Base-by-base conservation (phyloP, 2,888 invertebrate genomes). In the Ornithoptera alexandrae region DNA sequence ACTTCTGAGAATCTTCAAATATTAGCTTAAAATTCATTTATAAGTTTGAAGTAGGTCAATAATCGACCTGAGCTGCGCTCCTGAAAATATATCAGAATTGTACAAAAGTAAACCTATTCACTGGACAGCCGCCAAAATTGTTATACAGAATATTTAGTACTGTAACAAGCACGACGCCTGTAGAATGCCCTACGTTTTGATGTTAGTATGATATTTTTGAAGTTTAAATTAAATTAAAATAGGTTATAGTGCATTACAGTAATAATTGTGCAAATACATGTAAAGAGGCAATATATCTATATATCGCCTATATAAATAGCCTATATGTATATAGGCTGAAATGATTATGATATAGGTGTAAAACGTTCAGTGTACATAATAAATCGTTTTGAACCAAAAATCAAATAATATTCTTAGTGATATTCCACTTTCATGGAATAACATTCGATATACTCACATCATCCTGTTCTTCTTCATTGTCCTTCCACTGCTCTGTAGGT, bases 381-480 rank as follows among this genome's bases (percentile, higher is more conserved):
- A 53, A n/a, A 5, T 53, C n/a, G 15, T 53, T 12, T n/a, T 46
- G 46, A 3, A 4, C 12, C 2, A 53, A 53, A n/a, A 18, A n/a
- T 53, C 4, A 18, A 17, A 46, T 12, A 12, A 15, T 46, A 15
- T 46, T 46, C 1, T 46, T 46, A 15, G 12, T 12, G 12, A 4
- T 15, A 15, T 18, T 53, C 6, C 18, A 53, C 53, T n/a, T n/a
- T 53, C 15, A 5, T 53, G 18, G 4, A 46, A n/a, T 53, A 12
- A 67, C 66, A 46, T 36, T 18, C 15, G 42, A 56, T 64, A 56
- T 83, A 92, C 92, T 92, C 75, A 92, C 92, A 79, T 92, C 90
- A 74, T 90, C 89, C 53, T 76, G 78, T 73, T 81, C 83, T 67
- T 85, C 81, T 56, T 79, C 80, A 6, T 81, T 75, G 39, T 84